Evolutionary conservation across 2,113 vertebrate genomes (phyloP), one percentile per base, ranked within the genome.

Genomic region (Cyanoramphus novaezelandiae): DNA sequence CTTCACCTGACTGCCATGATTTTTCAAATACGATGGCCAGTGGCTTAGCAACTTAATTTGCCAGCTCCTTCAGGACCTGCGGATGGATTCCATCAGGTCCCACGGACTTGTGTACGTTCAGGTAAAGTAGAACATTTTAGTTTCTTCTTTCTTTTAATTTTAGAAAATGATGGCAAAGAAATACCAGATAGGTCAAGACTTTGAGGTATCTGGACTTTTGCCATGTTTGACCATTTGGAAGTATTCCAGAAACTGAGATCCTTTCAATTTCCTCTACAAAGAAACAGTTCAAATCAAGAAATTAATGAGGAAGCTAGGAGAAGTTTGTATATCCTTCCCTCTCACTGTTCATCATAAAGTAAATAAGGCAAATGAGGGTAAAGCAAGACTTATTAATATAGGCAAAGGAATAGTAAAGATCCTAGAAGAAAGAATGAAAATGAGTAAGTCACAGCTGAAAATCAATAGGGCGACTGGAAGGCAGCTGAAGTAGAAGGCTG

Each of bases 401-500:
- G 8, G 15, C 29, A 50, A 80, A 82, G 50, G 5, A 80, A 24
- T n/a, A 39, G 7, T 21, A 31, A 89, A 67, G 9, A 55, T 52
- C 35, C 47, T 35, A 23, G 59, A 65, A 74, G 21, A 65, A 70
- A 18, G 21, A 82, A 49, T 0, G 9, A 57, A 41, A 17, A 1
- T 9, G 86, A 29, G 15, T 9, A n/a, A 15, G 35, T 82, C 44
- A 25, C 28, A 76, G 43, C 31, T 68, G 79, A 68, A 79, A 88
- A 57, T 67, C 71, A 50, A 17, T 6, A 71, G 17, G 68, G 47
- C 82, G 67, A 55, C 91, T 92, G 88, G 88, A 93, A 96, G 50
- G 70, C 91, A 93, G 74, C 70, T 90, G 79, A 94, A 70, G n/a
- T 28, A 68, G 94, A n/a, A 90, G 85, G 70, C 50, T 37, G 9